Evolutionary conservation across 2,797 vertebrate genomes (phyloP), one percentile per base, ranked within the genome.

Genomic region (Perodicticus potto): DNA sequence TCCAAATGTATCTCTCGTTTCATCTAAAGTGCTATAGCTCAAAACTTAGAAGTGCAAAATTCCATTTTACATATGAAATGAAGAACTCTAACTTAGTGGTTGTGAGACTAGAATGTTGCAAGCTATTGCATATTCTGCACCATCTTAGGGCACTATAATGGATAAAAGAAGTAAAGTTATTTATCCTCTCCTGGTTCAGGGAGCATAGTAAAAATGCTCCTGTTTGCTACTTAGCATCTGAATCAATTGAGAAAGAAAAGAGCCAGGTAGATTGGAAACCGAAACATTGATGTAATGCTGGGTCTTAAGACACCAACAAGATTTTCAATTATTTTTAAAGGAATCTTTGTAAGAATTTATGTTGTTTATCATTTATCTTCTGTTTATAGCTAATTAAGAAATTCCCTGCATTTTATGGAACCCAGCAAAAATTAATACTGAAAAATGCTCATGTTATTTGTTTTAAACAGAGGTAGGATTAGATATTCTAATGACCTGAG

Each of bases 401-500:
- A 1, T 53, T 83, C 61, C 49, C 0, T n/a, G 34, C 43, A 86
- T 88, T 95, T 96, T 13, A 6, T 74, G 0, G 45, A 73, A 70
- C 49, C 25, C 49, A 74, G 70, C 74, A 86, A 92, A 76, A 86
- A 77, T 69, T 85, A 89, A 78, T 13, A 57, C 29, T 92, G 67
- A 73, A 84, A 93, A 61, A 40, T 69, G 57, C 55, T 70, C 20
- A 49, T 91, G 61, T 37, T 83, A 7, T 55, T 93, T 92, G 11
- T 29, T 95, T 83, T 93, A 95, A 78, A 63, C 34, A 63, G 23
- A 73, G 70, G 25, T 82, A 57, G 13, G 6, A 57, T 61, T 12
- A 83, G 10, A 7, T 93, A 89, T 61, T 83, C 63, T 81, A 34
- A n/a, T 73, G 37, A 85, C 17, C 37, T 86, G 74, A 43, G 53